Evolutionary conservation across 2,888 invertebrate genomes (phyloP), one percentile per base, ranked within the genome.

Genomic region (Lissocephala sabroskyi): DNA sequence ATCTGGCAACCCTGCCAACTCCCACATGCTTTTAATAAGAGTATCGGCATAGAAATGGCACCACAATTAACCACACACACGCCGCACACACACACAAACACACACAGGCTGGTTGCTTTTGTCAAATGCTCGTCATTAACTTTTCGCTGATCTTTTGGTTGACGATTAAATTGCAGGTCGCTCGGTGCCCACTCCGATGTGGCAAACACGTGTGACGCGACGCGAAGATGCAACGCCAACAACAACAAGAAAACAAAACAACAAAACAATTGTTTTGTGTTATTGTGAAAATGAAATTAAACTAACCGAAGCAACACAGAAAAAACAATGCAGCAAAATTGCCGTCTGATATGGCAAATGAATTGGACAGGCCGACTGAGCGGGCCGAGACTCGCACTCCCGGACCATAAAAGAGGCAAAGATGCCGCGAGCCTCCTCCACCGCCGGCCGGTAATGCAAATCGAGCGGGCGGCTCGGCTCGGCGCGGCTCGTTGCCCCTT

Each of bases 151-250:
- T 68, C 74, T 50, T 63, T n/a, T 47, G 52, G 59, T 52, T 65
- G 65, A 61, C 54, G 74, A 74, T 74, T 71, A 70, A 66, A 74
- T 66, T 66, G 74, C n/a, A n/a, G n/a, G n/a, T n/a, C n/a, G n/a
- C n/a, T n/a, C n/a, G n/a, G n/a, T n/a, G n/a, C 23, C 7, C 3
- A 23, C 23, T 23, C 23, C 23, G 23, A 23, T 23, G 23, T 23
- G 23, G 3, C 4, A 23, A 7, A 23, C 23, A 23, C 23, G 23
- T 23, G 3, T n/a, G n/a, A 37, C 19, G 35, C 40, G 45, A 43
- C 47, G 23, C 32, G 49, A 44, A 45, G 48, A 29, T 35, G 45
- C 23, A 30, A 35, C 16, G 16, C 14, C 1, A 36, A 36, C 9
- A 11, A 41, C 5, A 33, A 39, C 23, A 40, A 35, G 16, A 35